Evolutionary conservation across 2,113 vertebrate species (phyloP).

Genomic region (Stigmatopora argus): DNA sequence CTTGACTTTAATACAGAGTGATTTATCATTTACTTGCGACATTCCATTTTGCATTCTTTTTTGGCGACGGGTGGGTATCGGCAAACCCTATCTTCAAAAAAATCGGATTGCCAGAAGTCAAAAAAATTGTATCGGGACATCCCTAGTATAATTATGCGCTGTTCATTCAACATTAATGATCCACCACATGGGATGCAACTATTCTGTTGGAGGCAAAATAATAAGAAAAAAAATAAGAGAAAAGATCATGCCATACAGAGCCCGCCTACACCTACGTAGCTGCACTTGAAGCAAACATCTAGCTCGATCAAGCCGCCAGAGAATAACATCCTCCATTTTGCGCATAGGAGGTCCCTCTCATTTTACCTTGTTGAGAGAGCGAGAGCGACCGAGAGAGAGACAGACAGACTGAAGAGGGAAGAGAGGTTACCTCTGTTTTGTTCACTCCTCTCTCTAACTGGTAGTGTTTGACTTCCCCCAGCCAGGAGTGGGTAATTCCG

Average conservation of each 20-base stretch:
- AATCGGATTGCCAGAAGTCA: too few species aligned
- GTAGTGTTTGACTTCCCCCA: conserved; percentile 76
- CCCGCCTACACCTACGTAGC: conserved; percentile 32
- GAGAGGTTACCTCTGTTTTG: conserved; percentile 60
- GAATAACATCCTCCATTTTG: conserved; percentile 53
- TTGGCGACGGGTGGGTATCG: too few species aligned
- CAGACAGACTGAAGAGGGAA: conserved; percentile 11
- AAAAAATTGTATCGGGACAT: too few species aligned
- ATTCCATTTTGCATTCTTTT: too few species aligned
- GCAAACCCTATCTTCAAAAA: too few species aligned
- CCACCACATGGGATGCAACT: conserved; percentile 37
- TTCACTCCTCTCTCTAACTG: conserved; percentile 72
- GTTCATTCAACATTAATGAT: conserved; percentile 30
- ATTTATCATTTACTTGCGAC: too few species aligned
- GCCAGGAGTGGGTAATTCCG: conserved; percentile 78
- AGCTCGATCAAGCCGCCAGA: conserved; percentile 47
- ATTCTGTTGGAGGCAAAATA: conserved; percentile 21
- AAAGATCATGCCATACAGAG: conserved; percentile 36
- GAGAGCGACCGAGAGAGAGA: conserved; percentile 23
- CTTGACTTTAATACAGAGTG: too few species aligned
- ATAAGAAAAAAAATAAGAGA: conserved; percentile 28
- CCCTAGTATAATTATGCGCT: conserved; percentile 49
- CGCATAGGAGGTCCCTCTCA: conserved; percentile 56
- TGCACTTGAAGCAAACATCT: conserved; percentile 63
- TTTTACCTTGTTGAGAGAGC: conserved; percentile 43